Evolutionary conservation across 1,140 invertebrate species (phyloP), one percentile per base, ranked within the genome.

Genomic region (Bombyx mori): DNA sequence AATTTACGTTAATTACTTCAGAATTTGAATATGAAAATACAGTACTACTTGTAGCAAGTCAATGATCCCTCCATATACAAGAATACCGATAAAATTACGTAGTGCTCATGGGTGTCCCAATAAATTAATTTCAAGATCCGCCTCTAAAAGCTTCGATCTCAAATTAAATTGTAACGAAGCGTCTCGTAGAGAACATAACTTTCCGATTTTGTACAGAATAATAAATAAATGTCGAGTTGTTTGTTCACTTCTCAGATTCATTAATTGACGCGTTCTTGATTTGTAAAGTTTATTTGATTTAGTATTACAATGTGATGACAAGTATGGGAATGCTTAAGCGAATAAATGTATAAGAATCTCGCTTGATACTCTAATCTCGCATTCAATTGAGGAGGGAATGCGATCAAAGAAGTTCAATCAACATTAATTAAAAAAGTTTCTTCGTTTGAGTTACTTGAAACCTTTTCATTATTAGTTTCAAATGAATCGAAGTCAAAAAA

Each of bases 91-190:
- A 47, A 46, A 22, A 55, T 55, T 47, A 45, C 45, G 9, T 47
- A 35, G 18, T 9, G 18, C 45, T 57, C 48, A 50, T 43, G 10
- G 48, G 49, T 35, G 49, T 26, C 18, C 3, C 56, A 10, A 57
- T 57, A 52, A 57, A 57, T 57, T 57, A 51, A 57, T 57, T 57
- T 57, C 51, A 51, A 42, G 56, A 52, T 8, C 48, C 44, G 22
- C 48, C 42, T 50, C 51, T 57, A 57, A 57, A 52, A 57, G 56
- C 48, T 57, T 57, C 56, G 22, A 57, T 51, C 42, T 57, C 42
- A 57, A 57, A 50, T 57, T 56, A 56, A 56, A 56, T 56, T 56
- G 54, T 10, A 42, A 26, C 8, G 26, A 49, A 49, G 47, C 42
- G 45, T 49, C n/a, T 49, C 46, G 35, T 46, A 35, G 22, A 8